Percentiles rank a stretch among this genome's conserved stretches.
phyloP scores from a whole-genome alignment of 2,113 vertebrate species.

The Hyperoodon ampullatus region DNA sequence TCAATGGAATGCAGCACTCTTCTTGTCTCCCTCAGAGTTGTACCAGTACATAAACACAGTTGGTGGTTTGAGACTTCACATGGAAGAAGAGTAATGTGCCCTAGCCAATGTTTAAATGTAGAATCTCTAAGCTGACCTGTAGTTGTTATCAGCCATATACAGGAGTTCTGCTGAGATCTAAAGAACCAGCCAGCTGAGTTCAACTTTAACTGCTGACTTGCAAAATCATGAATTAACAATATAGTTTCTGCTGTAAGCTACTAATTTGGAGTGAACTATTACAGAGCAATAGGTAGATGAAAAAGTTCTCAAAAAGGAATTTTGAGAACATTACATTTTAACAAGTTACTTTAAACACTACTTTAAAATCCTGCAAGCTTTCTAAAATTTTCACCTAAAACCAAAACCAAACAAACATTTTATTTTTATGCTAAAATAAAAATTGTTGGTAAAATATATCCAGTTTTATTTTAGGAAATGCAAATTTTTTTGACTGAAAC shows the following conservation, averaged over 20 bases:
- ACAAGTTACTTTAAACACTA: neutral
- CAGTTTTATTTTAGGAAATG: neutral
- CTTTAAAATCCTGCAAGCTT: neutral
- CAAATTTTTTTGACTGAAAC: neutral
- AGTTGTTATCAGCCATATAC: neutral
- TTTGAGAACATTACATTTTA: neutral
- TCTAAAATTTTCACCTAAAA: neutral
- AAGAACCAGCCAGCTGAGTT: neutral
- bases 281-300: neutral
- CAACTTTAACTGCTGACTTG: neutral
- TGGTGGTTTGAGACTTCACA: neutral
- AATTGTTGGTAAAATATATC: neutral
- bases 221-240: neutral
- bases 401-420: neutral
- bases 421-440: neutral
- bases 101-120: neutral
- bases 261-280: neutral
- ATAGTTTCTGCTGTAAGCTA: neutral
- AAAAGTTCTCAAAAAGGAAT: neutral
- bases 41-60: neutral
- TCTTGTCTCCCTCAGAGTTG: neutral
- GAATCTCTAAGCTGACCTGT: neutral
- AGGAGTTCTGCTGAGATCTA: neutral
- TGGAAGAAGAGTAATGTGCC: neutral
- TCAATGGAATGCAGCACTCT: neutral